Percentiles rank a stretch among this genome's conserved stretches.
Evolutionary conservation across 2,797 vertebrate species (phyloP).

Genomic region (Helostoma temminkii): DNA sequence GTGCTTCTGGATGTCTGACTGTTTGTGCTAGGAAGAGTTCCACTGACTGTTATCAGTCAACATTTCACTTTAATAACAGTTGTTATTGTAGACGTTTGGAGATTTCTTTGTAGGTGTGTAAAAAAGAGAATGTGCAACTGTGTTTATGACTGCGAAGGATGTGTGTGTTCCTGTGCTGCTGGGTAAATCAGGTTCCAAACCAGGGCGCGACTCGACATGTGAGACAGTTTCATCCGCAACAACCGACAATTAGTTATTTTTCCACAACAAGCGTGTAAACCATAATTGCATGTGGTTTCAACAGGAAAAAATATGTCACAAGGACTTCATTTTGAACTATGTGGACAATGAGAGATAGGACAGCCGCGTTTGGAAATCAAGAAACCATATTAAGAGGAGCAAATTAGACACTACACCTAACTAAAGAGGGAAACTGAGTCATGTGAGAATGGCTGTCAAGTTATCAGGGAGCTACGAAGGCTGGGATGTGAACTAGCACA

Average conservation of each 20-base stretch:
- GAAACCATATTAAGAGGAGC: constrained; percentile 25
- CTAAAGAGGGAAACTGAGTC: constrained; percentile 25
- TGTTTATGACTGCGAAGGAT: constrained; percentile 33
- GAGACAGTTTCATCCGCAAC: constrained; percentile 67
- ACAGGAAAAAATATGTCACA: constrained; percentile 56
- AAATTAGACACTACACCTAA: constrained; percentile 22
- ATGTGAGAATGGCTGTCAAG: constrained; percentile 20
- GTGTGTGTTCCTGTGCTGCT: constrained; percentile 57
- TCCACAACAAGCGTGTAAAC: constrained; percentile 67
- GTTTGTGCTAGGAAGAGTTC: constrained; percentile 73
- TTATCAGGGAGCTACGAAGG: not conserved
- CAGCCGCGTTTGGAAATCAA: constrained; percentile 36
- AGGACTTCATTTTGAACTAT: constrained; percentile 44
- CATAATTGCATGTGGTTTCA: constrained; percentile 71
- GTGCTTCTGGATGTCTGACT: constrained; percentile 37
- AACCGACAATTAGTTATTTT: constrained; percentile 71
- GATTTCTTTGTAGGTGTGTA: constrained; percentile 24
- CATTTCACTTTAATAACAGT: constrained; percentile 68
- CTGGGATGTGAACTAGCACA: constrained; percentile 20
- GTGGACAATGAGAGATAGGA: constrained; percentile 44
- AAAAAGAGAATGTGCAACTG: constrained; percentile 15
- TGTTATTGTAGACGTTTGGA: constrained; percentile 49
- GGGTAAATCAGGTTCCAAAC: constrained; percentile 54
- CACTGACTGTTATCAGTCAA: constrained; percentile 67
- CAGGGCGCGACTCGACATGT: constrained; percentile 52